A percentile compares a stretch with the other conserved stretches of the same genome.
Evolutionary conservation across 1,140 invertebrate species (phyloP).

Genomic region (Brachionus rubens): DNA sequence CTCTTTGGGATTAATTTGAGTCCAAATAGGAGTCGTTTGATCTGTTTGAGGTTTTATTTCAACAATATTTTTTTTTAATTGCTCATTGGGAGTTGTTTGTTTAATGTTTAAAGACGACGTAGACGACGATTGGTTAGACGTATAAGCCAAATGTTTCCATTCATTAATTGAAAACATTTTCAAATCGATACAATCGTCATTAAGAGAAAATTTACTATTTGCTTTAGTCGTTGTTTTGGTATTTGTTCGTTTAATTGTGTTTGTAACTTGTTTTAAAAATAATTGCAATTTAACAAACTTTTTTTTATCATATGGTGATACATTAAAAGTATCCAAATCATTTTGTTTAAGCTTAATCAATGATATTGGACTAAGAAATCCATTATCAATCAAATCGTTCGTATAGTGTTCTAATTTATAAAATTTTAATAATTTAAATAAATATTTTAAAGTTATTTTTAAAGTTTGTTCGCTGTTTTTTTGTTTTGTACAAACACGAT

Average conservation of each 20-base stretch:
- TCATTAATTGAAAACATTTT: constrained; percentile 30
- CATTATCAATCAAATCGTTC: constrained; percentile 21
- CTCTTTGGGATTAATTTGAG: neutral
- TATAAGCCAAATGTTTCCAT: constrained; percentile 32
- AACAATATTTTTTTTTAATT: neutral
- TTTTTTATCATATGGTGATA: constrained; percentile 35
- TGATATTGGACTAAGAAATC: constrained; percentile 14
- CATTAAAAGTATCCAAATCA: constrained; percentile 10
- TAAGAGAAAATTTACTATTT: neutral
- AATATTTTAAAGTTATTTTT: constrained; percentile 16
- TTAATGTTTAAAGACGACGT: neutral
- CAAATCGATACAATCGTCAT: neutral
- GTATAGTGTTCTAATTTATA: constrained; percentile 28
- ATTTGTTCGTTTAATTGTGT: constrained; percentile 12
- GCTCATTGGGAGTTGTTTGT: neutral
- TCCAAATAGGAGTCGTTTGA: constrained; percentile 18
- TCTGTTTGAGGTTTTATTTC: constrained; percentile 14
- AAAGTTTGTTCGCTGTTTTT: neutral
- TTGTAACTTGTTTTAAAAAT: constrained; percentile 40
- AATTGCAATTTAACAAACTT: constrained; percentile 35
- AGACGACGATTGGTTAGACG: neutral
- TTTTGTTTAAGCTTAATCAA: constrained; percentile 12
- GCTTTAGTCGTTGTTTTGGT: neutral
- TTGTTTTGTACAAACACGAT: neutral
- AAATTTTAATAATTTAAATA: constrained; percentile 36